Evolutionary conservation across 2,113 vertebrate genomes (phyloP).

Genomic region (Acanthochromis polyacanthus): DNA sequence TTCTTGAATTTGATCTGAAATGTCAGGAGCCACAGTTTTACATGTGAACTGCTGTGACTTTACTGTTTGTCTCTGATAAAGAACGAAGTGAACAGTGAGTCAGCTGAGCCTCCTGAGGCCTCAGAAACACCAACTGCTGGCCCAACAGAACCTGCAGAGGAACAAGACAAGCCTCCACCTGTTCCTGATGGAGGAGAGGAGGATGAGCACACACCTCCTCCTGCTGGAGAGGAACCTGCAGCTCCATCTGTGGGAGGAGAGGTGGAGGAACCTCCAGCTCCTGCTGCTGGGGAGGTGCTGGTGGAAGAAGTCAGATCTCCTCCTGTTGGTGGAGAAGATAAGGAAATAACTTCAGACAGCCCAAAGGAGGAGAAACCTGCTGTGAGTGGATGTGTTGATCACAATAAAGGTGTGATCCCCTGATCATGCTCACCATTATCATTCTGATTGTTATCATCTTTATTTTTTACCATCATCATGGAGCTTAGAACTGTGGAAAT

Average conservation of each 20-base stretch:
- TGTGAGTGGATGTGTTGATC: slow-evolving; percentile 84
- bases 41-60: background rate
- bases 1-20: background rate
- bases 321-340: slow-evolving; percentile 32
- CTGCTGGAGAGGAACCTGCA: slow-evolving; percentile 3
- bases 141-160: slow-evolving; percentile 41
- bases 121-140: slow-evolving; percentile 33
- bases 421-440: background rate
- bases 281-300: slow-evolving; percentile 29
- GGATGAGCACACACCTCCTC: slow-evolving; percentile 5
- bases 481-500: no score
- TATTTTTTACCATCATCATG: background rate
- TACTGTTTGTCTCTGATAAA: slow-evolving; percentile 57
- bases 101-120: slow-evolving; percentile 60
- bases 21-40: background rate
- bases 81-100: slow-evolving; percentile 51
- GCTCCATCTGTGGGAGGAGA: background rate
- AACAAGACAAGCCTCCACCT: background rate
- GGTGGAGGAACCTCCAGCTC: background rate
- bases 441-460: background rate
- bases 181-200: slow-evolving; percentile 1
- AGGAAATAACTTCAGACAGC: slow-evolving; percentile 33
- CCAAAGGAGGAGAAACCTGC: slow-evolving; percentile 79
- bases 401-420: background rate
- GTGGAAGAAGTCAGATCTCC: slow-evolving; percentile 13